Evolutionary conservation across 2,888 invertebrate species (phyloP), one percentile per base, ranked within the genome.

Genomic region (Dynastes hyllus): DNA sequence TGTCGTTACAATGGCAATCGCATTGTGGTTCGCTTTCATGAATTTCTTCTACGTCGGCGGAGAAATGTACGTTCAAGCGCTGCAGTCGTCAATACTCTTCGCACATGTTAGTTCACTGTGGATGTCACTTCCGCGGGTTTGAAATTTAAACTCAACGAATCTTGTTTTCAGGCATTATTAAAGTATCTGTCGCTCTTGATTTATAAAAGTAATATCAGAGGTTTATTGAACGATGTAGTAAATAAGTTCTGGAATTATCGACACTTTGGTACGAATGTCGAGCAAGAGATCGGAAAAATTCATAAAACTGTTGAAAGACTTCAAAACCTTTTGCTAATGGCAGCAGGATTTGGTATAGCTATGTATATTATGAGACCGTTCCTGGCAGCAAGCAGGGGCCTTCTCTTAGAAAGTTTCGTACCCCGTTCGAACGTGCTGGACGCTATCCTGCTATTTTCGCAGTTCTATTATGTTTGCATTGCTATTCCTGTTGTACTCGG

Each of bases 401-500:
- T 53, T 3, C 53, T 16, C 1, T 53, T 53, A 53, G 53, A 53
- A n/a, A 53, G 53, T n/a, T 53, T 16, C 13, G 16, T 53, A 2
- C 53, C 53, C 2, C 53, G n/a, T 13, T 53, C 53, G 5, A 16
- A 53, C 13, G n/a, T 53, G 1, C 13, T 53, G 37, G 66, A 66
- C 4, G 40, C 37, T 40, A 9, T 66, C 13, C 5, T 66, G 1
- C 1, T 66, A 37, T 4, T 27, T 37, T 66, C n/a, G 13, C 66
- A 66, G 4, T 66, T 22, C 27, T 66, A 66, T n/a, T n/a, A 9
- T 37, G 9, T 66, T 32, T 37, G n/a, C n/a, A 37, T 66, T n/a
- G 37, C 13, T 9, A 37, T 66, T 13, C 11, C 16, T 1, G 27
- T 32, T 37, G n/a, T 66, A n/a, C 13, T 37, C 4, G 66, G 66